Conservation (phyloP, 1,140 invertebrate genomes). For the Teleogryllus occipitalis region DNA sequence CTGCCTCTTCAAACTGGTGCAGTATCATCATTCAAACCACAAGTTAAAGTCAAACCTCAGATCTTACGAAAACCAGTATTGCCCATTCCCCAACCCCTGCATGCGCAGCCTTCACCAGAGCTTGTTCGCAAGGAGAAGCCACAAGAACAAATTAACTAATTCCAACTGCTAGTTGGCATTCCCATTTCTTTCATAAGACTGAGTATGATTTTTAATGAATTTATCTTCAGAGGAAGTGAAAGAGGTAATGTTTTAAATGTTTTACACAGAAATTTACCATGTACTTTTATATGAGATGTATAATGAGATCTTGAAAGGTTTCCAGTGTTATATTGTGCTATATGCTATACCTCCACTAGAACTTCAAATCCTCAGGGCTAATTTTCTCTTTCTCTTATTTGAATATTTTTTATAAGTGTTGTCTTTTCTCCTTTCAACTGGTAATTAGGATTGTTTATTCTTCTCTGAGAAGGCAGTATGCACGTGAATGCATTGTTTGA, state of each 20-base stretch:
- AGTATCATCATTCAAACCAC: constrained; percentile 52
- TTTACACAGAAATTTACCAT: not conserved
- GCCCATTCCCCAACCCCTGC: constrained; percentile 29
- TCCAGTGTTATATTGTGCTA: not conserved
- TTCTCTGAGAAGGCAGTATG: too few relatives aligned
- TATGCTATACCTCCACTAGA: too few relatives aligned
- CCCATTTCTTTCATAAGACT: constrained; percentile 16
- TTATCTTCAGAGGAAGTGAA: not conserved
- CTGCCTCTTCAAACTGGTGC: constrained; percentile 34
- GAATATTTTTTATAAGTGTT: too few relatives aligned
- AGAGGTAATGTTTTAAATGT: not conserved
- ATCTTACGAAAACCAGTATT: constrained; percentile 59
- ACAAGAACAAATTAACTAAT: constrained; percentile 17
- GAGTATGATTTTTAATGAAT: constrained; percentile 7
- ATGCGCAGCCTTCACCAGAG: constrained; percentile 16
- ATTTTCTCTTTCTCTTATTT: too few relatives aligned
- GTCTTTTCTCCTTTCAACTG: too few relatives aligned
- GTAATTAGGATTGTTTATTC: too few relatives aligned
- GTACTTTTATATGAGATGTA: not conserved
- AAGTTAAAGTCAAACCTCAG: constrained; percentile 63
- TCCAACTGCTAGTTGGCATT: not conserved
- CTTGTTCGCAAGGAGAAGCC: constrained; percentile 14
- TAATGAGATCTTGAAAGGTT: not conserved
- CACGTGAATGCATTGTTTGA: too few relatives aligned
- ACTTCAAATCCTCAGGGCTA: too few relatives aligned